A percentile compares a stretch with the other conserved stretches of the same genome.
Evolutionary conservation across 92 coral and sea anemone genomes (phyloP).

Genomic region (Epizoanthus ramosus): DNA sequence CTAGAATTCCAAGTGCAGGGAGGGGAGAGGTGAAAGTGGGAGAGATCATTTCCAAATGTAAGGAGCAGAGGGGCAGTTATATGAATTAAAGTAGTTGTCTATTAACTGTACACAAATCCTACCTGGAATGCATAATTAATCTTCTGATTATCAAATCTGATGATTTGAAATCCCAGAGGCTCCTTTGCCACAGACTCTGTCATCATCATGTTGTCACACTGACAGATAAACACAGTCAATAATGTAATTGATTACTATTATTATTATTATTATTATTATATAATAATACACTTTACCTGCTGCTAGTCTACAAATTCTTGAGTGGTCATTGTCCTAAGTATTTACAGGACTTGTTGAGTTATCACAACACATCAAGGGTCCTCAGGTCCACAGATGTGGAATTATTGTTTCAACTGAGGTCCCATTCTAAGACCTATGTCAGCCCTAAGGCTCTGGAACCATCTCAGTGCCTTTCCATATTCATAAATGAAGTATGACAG

Average conservation of each 20-base stretch:
- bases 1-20: too few relatives aligned
- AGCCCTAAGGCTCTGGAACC: too few relatives aligned
- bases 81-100: background rate
- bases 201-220: constrained; percentile 98
- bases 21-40: too few relatives aligned
- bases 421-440: too few relatives aligned
- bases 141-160: constrained; percentile 93
- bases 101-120: constrained; percentile 37
- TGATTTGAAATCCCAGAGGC: constrained; percentile 91
- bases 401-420: too few relatives aligned
- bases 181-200: constrained; percentile 89
- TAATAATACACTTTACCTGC: background rate
- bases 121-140: constrained; percentile 83
- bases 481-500: too few relatives aligned
- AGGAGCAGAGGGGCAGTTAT: background rate
- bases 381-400: too few relatives aligned
- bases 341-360: background rate
- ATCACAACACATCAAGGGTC: background rate
- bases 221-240: constrained; percentile 15
- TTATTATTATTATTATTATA: too few relatives aligned
- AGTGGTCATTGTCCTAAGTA: too few relatives aligned
- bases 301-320: background rate
- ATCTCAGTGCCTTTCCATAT: too few relatives aligned
- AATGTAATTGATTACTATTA: background rate
- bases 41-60: background rate